These are phyloP conservation scores for Drosophila mulleri DNA, from an alignment of 2,888 invertebrate species.

Conservation along the genomic window DNA sequence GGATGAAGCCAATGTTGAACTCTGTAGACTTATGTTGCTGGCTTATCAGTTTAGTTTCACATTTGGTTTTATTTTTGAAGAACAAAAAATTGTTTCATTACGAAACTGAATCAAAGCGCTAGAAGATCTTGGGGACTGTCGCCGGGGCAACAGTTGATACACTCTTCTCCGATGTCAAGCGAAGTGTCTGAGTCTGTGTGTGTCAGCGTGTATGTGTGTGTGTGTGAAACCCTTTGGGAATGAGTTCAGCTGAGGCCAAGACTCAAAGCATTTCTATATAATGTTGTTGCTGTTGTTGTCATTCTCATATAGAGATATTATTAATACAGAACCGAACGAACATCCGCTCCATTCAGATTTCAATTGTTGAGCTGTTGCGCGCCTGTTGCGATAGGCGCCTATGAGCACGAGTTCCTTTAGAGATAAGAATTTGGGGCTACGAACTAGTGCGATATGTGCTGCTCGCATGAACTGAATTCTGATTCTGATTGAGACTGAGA, in stretches of 20 bases:
- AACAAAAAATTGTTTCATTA: slow-evolving; percentile 25
- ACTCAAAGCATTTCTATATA: slow-evolving; percentile 33
- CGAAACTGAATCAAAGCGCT: slow-evolving; percentile 33
- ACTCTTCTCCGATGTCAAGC: slow-evolving; percentile 30
- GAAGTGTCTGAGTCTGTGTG: slow-evolving; percentile 7
- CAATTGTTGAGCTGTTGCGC: slow-evolving; percentile 43
- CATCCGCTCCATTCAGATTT: slow-evolving; percentile 80
- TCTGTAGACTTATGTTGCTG: slow-evolving; percentile 11
- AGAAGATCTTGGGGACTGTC: slow-evolving; percentile 48
- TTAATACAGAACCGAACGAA: slow-evolving; percentile 39
- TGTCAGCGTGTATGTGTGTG: slow-evolving; percentile 13
- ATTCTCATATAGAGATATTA: slow-evolving; percentile 38
- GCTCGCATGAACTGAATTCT: slow-evolving; percentile 20
- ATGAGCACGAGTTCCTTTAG: slow-evolving; percentile 80
- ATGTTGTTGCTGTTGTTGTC: neutral
- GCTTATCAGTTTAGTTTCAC: slow-evolving; percentile 46
- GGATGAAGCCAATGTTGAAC: slow-evolving; percentile 18
- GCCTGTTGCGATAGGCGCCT: slow-evolving; percentile 63
- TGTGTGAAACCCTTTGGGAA: slow-evolving; percentile 65
- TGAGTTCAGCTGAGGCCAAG: slow-evolving; percentile 77
- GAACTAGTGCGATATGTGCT: slow-evolving; percentile 63
- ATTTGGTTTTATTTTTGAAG: slow-evolving; percentile 17
- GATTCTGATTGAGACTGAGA: slow-evolving; percentile 11
- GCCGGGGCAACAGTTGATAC: slow-evolving; percentile 53
- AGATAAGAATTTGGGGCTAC: slow-evolving; percentile 84